Percentiles rank a stretch among this genome's conserved stretches.
Conservation (phyloP, 2,888 invertebrate genomes). For the Argyra leucocephala region DNA sequence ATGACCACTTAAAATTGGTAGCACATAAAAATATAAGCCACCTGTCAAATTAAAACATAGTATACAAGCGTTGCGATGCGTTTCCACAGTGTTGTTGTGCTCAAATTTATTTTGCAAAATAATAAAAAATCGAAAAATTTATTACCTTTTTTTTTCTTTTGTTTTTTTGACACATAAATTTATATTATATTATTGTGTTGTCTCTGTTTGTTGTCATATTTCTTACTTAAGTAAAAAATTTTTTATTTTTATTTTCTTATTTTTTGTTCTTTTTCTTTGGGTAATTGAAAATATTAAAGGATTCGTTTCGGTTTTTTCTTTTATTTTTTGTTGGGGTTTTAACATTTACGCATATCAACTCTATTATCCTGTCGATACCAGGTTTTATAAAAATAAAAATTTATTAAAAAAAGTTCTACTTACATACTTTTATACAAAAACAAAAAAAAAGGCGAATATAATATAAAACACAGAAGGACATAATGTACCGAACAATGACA, state of each 20-base stretch:
- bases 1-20: too few species aligned
- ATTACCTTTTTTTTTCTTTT: neutral
- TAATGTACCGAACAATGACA: too few species aligned
- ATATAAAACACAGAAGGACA: too few species aligned
- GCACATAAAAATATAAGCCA: neutral
- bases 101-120: neutral
- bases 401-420: neutral
- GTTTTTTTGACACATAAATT: neutral
- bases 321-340: neutral
- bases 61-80: neutral
- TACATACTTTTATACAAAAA: too few species aligned
- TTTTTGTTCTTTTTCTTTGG: neutral
- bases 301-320: neutral
- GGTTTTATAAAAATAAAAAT: neutral
- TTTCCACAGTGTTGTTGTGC: neutral
- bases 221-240: neutral
- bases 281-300: neutral
- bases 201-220: neutral
- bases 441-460: too few species aligned
- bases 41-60: neutral
- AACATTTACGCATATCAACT: neutral
- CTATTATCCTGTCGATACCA: neutral
- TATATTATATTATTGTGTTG: too few species aligned
- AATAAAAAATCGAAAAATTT: neutral
- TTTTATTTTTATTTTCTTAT: neutral